phyloP scores from a whole-genome alignment of 2,888 invertebrate genomes.

The Hermaeophaga mercurialis region DNA sequence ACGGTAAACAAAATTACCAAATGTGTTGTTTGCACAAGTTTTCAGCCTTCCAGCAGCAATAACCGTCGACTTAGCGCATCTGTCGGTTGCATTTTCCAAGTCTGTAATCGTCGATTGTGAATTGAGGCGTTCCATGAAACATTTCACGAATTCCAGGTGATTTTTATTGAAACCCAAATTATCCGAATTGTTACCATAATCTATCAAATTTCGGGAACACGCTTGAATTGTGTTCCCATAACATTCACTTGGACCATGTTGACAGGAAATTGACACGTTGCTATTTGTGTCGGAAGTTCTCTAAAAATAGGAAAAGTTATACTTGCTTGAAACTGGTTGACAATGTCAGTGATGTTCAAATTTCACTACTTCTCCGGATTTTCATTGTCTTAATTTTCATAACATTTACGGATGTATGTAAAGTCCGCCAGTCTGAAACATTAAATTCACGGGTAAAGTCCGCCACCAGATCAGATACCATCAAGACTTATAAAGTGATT shows the following conservation, averaged over 20 bases:
- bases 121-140: slow-evolving; percentile 59
- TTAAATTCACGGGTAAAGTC: too few relatives aligned
- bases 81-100: slow-evolving; percentile 3
- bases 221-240: slow-evolving; percentile 60
- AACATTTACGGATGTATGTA: too few relatives aligned
- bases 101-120: neutral
- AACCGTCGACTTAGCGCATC: neutral
- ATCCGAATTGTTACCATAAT: slow-evolving; percentile 34
- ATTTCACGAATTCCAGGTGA: slow-evolving; percentile 62
- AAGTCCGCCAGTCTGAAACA: too few relatives aligned
- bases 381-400: too few relatives aligned
- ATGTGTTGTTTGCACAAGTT: slow-evolving; percentile 2
- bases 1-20: too few relatives aligned
- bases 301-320: too few relatives aligned
- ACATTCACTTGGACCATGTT: slow-evolving; percentile 60
- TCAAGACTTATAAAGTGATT: too few relatives aligned
- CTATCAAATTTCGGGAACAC: slow-evolving; percentile 54
- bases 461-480: too few relatives aligned
- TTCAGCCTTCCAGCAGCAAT: neutral
- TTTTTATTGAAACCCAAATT: slow-evolving; percentile 34
- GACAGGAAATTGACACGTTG: slow-evolving; percentile 56
- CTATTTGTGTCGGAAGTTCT: slow-evolving; percentile 31
- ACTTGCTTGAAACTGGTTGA: too few relatives aligned
- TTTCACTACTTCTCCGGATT: too few relatives aligned
- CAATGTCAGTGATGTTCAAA: too few relatives aligned